Base-by-base conservation (phyloP, 2,888 invertebrate genomes). In the Icerya purchasi region DNA sequence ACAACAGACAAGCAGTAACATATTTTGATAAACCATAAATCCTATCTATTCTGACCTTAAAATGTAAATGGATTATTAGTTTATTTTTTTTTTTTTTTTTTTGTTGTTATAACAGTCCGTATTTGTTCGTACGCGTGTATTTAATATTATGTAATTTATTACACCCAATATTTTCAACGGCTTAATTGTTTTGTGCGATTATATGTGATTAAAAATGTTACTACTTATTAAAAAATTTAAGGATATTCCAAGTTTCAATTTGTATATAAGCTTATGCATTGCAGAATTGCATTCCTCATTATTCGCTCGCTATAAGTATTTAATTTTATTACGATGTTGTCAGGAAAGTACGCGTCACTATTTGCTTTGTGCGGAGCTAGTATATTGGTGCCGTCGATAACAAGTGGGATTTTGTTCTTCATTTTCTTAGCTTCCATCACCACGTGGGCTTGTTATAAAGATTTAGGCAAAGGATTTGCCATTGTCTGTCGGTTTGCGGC, bases 401-500 rank as follows among this genome's bases (percentile, higher is more conserved):
- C 83, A 22, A 86, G 86, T 51, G 85, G 84, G 10, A 76, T 92
- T 53, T 94, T 96, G 72, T 93, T 88, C 73, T 68, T 92, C 58
- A 77, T 84, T 60, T 94, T 94, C 72, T 76, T 96, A 68, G 78
- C 79, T 19, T 78, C 85, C 23, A 84, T 87, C 60, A 90, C 91
- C 1, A 87, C 86, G 74, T 88, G 91, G 87, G 82, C 90, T 22
- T 81, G 85, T 66, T 86, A 85, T 68, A 79, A 78, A 66, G 79
- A 84, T 61, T 75, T 93, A 62, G 79, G 81, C 65, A 77, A 78
- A 63, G 83, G 81, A n/a, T 92, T 88, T 69, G 86, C 85, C 0
- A 75, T 84, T 56, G 69, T 86, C 50, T 76, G 84, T 68, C 78
- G 83, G 58, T 75, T 82, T 64, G 68, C 85, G 18, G 80, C 84